Conservation (phyloP, 2,888 invertebrate genomes). For the Cerceris ruficornis region DNA sequence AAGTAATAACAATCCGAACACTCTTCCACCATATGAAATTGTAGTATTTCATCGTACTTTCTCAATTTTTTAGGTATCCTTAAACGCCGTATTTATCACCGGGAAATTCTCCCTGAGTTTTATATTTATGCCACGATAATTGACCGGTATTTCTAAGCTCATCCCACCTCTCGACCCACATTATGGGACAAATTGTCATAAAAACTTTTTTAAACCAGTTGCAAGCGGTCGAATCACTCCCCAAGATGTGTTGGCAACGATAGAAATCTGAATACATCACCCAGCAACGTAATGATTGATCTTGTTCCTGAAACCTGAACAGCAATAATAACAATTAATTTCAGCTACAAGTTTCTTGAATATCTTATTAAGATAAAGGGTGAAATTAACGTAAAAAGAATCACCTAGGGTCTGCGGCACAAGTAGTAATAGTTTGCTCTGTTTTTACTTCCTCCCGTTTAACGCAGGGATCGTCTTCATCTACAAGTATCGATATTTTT, state of each 20-base stretch:
- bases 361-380: not conserved
- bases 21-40: not conserved
- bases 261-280: constrained; percentile 78
- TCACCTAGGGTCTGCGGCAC: constrained; percentile 70
- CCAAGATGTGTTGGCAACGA: constrained; percentile 75
- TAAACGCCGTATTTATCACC: constrained; percentile 65
- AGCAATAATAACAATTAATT: not conserved
- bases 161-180: constrained; percentile 75
- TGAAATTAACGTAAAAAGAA: not conserved
- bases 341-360: not conserved
- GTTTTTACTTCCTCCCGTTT: constrained; percentile 9
- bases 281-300: constrained; percentile 75
- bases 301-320: constrained; percentile 76
- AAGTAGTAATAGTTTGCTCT: constrained; percentile 12
- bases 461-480: constrained; percentile 68
- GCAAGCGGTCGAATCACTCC: constrained; percentile 71
- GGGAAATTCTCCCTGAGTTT: constrained; percentile 64
- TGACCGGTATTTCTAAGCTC: constrained; percentile 61
- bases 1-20: no score
- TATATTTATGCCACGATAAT: constrained; percentile 69
- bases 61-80: not conserved
- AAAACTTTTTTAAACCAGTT: constrained; percentile 75
- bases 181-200: constrained; percentile 70
- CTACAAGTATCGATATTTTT: constrained; percentile 51
- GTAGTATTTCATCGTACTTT: not conserved